Conservation (phyloP, 2,888 invertebrate genomes). For the Euzetes globulus region DNA sequence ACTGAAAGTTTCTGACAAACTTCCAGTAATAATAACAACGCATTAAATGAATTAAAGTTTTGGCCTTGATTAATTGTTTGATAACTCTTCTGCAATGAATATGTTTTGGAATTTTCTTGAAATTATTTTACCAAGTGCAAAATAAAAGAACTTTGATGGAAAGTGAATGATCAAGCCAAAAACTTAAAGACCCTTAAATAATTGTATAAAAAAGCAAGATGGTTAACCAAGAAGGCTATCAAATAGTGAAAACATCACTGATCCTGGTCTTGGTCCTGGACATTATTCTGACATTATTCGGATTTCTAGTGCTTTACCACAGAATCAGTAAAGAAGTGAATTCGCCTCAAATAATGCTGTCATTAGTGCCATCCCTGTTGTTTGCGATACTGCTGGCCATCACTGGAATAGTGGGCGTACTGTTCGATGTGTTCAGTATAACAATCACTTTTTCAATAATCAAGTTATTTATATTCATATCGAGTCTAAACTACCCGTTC, state of each 20-base stretch:
- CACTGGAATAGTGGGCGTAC: background rate
- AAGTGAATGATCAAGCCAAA: too few species aligned
- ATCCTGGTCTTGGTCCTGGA: background rate
- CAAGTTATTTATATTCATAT: slow-evolving; percentile 3
- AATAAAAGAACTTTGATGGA: too few species aligned
- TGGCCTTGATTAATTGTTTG: too few species aligned
- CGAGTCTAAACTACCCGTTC: background rate
- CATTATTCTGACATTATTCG: background rate
- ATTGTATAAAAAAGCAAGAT: background rate
- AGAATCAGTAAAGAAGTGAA: background rate
- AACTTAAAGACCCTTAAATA: too few species aligned
- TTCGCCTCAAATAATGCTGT: background rate
- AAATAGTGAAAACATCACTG: background rate
- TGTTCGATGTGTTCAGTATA: slow-evolving; percentile 4
- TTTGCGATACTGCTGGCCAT: background rate
- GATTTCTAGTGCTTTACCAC: background rate
- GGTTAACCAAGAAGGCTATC: background rate
- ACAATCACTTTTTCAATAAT: background rate
- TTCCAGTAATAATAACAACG: too few species aligned
- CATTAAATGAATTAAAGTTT: too few species aligned
- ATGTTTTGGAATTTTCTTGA: too few species aligned
- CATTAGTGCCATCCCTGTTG: slow-evolving; percentile 8
- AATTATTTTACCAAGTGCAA: too few species aligned
- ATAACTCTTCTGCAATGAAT: too few species aligned
- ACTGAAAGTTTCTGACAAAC: too few species aligned